These are phyloP conservation scores for Mallotus villosus DNA, from an alignment of 2,797 vertebrate species.

Conservation along the genomic window DNA sequence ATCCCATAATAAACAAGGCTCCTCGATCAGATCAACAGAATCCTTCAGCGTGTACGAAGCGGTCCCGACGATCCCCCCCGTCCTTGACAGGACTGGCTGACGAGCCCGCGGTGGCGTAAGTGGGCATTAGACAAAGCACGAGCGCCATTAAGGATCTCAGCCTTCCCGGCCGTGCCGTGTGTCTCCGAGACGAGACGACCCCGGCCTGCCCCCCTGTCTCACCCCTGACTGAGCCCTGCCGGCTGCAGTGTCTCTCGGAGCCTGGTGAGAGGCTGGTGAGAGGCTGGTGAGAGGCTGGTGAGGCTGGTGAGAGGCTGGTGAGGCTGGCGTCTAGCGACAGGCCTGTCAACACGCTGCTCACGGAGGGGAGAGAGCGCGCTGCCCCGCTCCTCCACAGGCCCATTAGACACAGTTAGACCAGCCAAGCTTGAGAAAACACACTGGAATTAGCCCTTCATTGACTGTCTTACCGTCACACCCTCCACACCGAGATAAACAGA, in stretches of 20 bases:
- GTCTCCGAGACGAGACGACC: too few relatives aligned
- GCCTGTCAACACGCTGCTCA: not conserved
- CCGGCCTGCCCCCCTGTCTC: too few relatives aligned
- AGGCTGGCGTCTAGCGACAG: not conserved
- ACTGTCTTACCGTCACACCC: constrained; percentile 4
- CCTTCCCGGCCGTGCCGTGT: too few relatives aligned
- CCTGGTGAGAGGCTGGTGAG: not conserved
- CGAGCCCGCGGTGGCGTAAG: too few relatives aligned
- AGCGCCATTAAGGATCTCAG: too few relatives aligned
- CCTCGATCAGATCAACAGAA: constrained; percentile 12
- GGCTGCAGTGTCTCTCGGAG: not conserved
- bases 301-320: not conserved
- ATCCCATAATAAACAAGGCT: constrained; percentile 26
- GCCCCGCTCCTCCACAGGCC: constrained; percentile 14
- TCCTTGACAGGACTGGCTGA: too few relatives aligned
- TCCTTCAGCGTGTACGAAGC: too few relatives aligned
- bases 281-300: not conserved
- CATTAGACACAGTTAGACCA: constrained; percentile 23
- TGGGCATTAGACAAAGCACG: too few relatives aligned
- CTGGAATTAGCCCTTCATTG: constrained; percentile 7
- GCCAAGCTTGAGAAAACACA: not conserved
- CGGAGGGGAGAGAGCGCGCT: not conserved
- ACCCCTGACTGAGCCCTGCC: not conserved
- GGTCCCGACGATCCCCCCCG: too few relatives aligned
- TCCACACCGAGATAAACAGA: not conserved